Evolutionary conservation across 1,140 invertebrate genomes (phyloP), one percentile per base, ranked within the genome.

Genomic region (Asobara japonica): DNA sequence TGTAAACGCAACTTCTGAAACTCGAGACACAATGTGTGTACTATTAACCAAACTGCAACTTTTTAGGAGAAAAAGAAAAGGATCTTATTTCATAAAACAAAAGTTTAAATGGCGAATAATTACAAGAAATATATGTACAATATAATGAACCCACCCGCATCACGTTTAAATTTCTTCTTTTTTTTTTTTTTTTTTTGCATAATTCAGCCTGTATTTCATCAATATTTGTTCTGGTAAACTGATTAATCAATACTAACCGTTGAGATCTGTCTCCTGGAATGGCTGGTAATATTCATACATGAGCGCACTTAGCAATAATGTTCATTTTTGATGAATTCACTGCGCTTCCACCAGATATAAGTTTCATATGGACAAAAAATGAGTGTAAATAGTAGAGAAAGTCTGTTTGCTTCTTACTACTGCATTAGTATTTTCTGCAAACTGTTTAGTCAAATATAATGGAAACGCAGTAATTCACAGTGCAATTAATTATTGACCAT

Each of bases 201-300:
- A 31, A 20, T 22, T 62, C 16, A n/a, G n/a, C n/a, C 48, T 22
- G 20, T 30, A 20, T 61, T 69, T 20, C 51, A 38, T 69, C n/a
- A n/a, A 38, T 38, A 38, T 76, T 76, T 71, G 65, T 74, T 77
- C 73, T 79, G 74, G 78, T 78, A 13, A 79, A 81, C 78, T 76
- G 79, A 83, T 80, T 72, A 77, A 77, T 80, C 71, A 80, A 75
- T 80, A 76, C 81, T 80, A 80, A 81, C 77, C 76, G 78, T 79
- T 82, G 82, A 33, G 69, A 71, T 71, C 29, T 77, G 71, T 78
- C 78, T 74, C 72, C 78, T 75, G 78, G 74, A 72, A 80, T 80
- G 78, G 76, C 74, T 79, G 79, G 76, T 76, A 78, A 78, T 78
- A 77, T 77, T 75, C 75, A 77, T 77, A 74, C 76, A 77, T 79